Conservation (phyloP, 2,797 vertebrate genomes). For the Enteromius unitaeniatus region DNA sequence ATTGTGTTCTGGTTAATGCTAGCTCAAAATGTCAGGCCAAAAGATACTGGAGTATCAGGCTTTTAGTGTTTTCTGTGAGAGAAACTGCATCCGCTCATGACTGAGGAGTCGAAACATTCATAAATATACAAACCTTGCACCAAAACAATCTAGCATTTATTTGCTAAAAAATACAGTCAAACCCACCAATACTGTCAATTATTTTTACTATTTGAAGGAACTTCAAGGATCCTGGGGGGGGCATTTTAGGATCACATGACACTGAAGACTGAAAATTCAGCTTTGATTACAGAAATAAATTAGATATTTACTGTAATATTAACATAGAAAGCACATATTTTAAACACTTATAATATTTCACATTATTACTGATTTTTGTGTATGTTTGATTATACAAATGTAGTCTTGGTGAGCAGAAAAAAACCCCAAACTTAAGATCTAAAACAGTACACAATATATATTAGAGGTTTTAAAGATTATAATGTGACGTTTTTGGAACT, state of each 20-base stretch:
- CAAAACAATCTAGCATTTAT: neutral
- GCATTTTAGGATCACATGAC: neutral
- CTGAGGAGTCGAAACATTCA: neutral
- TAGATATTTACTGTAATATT: neutral
- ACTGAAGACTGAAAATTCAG: neutral
- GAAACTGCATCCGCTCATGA: neutral
- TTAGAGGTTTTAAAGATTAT: neutral
- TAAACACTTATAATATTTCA: neutral
- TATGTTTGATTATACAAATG: neutral
- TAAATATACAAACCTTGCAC: no score
- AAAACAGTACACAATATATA: neutral
- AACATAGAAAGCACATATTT: neutral
- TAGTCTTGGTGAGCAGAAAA: neutral
- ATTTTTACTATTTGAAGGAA: neutral
- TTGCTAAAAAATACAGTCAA: neutral
- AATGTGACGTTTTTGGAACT: neutral
- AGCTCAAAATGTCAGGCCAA: slow-evolving; percentile 59
- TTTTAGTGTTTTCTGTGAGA: slow-evolving; percentile 3
- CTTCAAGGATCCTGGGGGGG: neutral
- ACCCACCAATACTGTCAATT: neutral
- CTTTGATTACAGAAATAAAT: neutral
- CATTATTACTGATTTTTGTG: neutral
- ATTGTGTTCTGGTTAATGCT: slow-evolving; percentile 55
- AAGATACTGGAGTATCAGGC: neutral
- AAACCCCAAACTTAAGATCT: neutral